phyloP scores from a whole-genome alignment of 2,888 invertebrate genomes.

The Seira sanloemensis region DNA sequence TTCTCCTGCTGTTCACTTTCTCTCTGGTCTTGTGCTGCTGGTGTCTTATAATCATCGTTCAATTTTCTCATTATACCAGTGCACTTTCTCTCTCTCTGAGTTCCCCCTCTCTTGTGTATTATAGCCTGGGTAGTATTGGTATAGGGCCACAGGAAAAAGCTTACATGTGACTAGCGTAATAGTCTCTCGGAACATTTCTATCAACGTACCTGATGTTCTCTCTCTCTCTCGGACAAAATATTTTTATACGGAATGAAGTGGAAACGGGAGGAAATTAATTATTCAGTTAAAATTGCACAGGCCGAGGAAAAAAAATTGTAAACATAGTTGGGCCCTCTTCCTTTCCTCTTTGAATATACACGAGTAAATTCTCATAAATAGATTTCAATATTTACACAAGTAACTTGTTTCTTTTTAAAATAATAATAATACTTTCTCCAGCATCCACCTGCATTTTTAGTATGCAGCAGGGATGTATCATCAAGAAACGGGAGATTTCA shows the following conservation, averaged over 20 bases:
- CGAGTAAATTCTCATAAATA: too few relatives aligned
- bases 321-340: too few relatives aligned
- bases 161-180: conserved; percentile 45
- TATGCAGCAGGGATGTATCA: conserved; percentile 43
- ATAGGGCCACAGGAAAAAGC: background rate
- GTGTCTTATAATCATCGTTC: conserved; percentile 55
- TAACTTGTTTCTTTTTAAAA: too few relatives aligned
- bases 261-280: background rate
- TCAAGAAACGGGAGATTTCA: background rate
- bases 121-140: too few relatives aligned
- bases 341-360: too few relatives aligned
- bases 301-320: too few relatives aligned
- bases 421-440: background rate
- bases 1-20: conserved; percentile 48
- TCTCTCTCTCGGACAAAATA: background rate
- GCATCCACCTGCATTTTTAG: background rate
- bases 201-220: conserved; percentile 9
- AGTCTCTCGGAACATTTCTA: background rate
- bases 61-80: conserved; percentile 41
- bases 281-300: background rate
- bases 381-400: too few relatives aligned
- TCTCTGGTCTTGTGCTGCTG: too few relatives aligned
- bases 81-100: conserved; percentile 45
- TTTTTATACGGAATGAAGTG: too few relatives aligned
- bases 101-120: conserved; percentile 25